phyloP scores from a whole-genome alignment of 2,113 vertebrate genomes.

The Cebus imitator region DNA sequence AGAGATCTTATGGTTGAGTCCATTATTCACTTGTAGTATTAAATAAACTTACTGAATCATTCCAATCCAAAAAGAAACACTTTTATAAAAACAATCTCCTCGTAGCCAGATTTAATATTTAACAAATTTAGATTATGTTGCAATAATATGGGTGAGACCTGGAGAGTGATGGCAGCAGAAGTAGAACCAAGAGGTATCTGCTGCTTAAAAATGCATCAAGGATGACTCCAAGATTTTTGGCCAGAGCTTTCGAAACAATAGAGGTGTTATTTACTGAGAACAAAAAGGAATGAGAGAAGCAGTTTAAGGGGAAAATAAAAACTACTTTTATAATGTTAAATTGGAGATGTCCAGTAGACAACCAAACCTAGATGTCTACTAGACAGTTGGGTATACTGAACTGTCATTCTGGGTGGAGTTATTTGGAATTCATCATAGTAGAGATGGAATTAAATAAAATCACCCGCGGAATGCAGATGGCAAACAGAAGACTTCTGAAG shows the following conservation, averaged over 20 bases:
- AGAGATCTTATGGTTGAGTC: not conserved
- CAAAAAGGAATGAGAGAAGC: not conserved
- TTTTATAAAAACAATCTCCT: not conserved
- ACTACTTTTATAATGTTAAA: slow-evolving; percentile 19
- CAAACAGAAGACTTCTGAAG: not conserved
- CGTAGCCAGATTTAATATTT: not conserved
- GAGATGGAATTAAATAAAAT: not conserved
- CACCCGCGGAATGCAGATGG: not conserved
- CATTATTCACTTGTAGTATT: not conserved
- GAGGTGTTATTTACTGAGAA: not conserved
- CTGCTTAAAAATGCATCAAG: not conserved
- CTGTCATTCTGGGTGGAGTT: not conserved
- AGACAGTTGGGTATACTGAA: not conserved
- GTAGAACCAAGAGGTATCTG: not conserved
- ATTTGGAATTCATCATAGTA: not conserved
- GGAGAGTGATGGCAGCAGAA: not conserved
- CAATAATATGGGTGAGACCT: not conserved
- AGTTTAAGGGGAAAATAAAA: not conserved
- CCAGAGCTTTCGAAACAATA: not conserved
- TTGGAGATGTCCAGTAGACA: not conserved
- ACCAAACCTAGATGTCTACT: not conserved
- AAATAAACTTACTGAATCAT: not conserved
- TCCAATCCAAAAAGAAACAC: not conserved
- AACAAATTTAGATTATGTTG: not conserved
- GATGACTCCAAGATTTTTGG: not conserved